These are phyloP conservation scores for Chamaetylas fuelleborni DNA, from an alignment of 2,113 vertebrate genomes.

Conservation along the genomic window DNA sequence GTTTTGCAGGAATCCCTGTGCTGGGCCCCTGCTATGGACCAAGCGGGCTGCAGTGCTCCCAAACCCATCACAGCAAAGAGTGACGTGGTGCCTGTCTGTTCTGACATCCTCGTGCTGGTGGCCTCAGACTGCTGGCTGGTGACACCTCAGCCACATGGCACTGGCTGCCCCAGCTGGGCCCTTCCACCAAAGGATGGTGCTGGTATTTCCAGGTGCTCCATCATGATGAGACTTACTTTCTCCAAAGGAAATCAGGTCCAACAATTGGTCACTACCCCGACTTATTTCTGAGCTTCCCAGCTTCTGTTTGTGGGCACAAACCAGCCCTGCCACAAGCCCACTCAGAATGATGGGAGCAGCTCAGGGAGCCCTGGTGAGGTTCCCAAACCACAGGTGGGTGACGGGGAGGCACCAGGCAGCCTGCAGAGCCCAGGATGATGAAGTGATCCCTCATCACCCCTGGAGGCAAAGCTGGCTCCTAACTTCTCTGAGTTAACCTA, in stretches of 20 bases:
- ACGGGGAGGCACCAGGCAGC: rapidly evolving
- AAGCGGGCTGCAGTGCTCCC: rapidly evolving
- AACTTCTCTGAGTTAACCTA: background rate
- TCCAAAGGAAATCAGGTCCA: background rate
- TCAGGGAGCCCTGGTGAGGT: background rate
- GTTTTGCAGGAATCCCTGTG: background rate
- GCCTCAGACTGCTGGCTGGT: background rate
- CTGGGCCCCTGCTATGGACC: background rate
- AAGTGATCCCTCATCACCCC: background rate
- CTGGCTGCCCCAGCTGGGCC: rapidly evolving
- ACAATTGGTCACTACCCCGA: background rate
- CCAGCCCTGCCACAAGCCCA: background rate
- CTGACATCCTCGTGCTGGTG: background rate
- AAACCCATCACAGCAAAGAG: background rate
- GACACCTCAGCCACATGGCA: background rate
- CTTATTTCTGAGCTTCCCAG: background rate
- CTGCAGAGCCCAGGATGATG: background rate
- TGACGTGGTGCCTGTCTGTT: background rate
- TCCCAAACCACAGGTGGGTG: background rate
- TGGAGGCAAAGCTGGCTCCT: background rate
- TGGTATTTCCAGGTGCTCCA: background rate
- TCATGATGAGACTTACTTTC: background rate
- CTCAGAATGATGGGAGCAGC: background rate
- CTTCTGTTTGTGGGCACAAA: background rate
- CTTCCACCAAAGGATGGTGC: background rate